phyloP scores from a whole-genome alignment of 2,113 vertebrate species.

The Nestor notabilis region DNA sequence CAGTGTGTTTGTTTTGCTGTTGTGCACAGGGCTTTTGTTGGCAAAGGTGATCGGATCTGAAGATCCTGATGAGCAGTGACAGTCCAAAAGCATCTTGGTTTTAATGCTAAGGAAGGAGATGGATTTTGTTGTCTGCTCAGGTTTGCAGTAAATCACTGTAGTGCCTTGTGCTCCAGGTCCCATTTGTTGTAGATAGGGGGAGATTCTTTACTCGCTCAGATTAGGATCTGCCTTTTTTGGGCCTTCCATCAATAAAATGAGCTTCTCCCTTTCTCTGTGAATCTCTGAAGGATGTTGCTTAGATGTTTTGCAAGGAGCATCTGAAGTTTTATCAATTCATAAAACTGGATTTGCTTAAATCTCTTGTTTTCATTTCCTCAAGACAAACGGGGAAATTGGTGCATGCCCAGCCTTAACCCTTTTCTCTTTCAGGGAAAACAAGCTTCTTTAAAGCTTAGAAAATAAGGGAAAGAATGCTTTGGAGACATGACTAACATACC shows the following conservation, averaged over 20 bases:
- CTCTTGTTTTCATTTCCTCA: background rate
- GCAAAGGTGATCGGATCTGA: background rate
- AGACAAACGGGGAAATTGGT: background rate
- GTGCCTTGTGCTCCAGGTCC: background rate
- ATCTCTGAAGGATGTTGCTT: background rate
- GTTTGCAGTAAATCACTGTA: background rate
- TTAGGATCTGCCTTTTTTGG: background rate
- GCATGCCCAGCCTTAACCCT: constrained; percentile 3
- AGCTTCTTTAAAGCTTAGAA: constrained; percentile 35
- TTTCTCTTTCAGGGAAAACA: background rate
- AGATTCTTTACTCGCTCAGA: background rate
- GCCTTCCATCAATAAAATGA: background rate
- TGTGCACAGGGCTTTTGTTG: background rate
- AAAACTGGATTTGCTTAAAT: background rate
- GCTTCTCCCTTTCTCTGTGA: background rate
- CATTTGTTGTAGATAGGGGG: background rate
- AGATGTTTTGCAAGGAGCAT: background rate
- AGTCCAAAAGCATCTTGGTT: background rate
- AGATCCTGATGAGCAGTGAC: background rate
- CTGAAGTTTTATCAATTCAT: background rate
- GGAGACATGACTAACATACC: constrained; percentile 38
- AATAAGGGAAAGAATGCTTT: constrained; percentile 1
- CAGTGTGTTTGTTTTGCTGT: accelerated
- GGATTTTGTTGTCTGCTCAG: background rate
- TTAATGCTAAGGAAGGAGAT: background rate